phyloP scores from a whole-genome alignment of 2,888 invertebrate genomes.

The Clostera curtula region DNA sequence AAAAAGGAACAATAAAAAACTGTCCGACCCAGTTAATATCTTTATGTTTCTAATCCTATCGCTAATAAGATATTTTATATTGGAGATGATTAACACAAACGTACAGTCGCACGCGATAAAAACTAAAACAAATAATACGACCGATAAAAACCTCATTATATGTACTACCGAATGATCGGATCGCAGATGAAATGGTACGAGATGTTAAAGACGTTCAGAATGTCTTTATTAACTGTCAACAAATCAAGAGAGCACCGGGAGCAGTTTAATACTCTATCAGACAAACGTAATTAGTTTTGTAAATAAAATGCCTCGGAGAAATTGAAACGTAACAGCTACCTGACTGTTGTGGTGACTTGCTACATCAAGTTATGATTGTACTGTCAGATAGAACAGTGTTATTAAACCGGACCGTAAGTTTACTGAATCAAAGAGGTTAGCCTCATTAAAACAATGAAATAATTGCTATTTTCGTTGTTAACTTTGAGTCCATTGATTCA shows the following conservation, averaged over 20 bases:
- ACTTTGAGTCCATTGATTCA: no score
- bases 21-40: slow-evolving; percentile 34
- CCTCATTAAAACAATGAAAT: slow-evolving; percentile 9
- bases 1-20: slow-evolving; percentile 42
- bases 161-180: slow-evolving; percentile 45
- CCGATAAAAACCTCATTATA: slow-evolving; percentile 45
- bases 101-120: slow-evolving; percentile 34
- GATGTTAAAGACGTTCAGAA: slow-evolving; percentile 61
- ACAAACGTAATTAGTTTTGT: slow-evolving; percentile 75
- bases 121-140: slow-evolving; percentile 21
- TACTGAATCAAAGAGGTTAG: slow-evolving; percentile 20
- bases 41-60: slow-evolving; percentile 37
- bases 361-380: slow-evolving; percentile 48
- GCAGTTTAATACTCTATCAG: slow-evolving; percentile 68
- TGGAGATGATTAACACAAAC: slow-evolving; percentile 30
- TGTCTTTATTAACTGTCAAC: slow-evolving; percentile 73
- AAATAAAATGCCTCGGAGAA: slow-evolving; percentile 72
- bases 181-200: slow-evolving; percentile 47
- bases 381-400: slow-evolving; percentile 32
- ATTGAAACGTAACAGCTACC: slow-evolving; percentile 72
- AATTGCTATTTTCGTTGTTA: slow-evolving; percentile 1
- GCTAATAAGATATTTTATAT: slow-evolving; percentile 34
- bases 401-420: slow-evolving; percentile 19
- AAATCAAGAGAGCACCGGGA: slow-evolving; percentile 60
- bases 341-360: slow-evolving; percentile 65